Evolutionary conservation across 2,113 vertebrate genomes (phyloP), one percentile per base, ranked within the genome.

Genomic region (Chlorodrepanis virens): DNA sequence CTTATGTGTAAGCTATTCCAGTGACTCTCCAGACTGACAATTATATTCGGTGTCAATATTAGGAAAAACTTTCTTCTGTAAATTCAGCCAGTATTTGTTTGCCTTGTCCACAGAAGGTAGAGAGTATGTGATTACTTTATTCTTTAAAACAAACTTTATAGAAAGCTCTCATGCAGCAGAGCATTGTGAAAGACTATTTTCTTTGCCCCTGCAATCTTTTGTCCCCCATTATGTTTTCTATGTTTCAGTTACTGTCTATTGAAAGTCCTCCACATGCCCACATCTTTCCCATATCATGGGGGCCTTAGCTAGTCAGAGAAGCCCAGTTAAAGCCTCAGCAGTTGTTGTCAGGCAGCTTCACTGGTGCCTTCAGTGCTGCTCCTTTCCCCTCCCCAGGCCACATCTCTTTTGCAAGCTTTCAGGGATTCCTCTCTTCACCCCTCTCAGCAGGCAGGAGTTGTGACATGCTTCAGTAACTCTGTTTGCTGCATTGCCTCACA

Each of bases 211-310:
- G 14, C 17, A 72, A 10, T 33, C 45, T 74, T 84, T 61, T 2
- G 0, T 40, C 4, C n/a, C 7, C 0, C 2, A 15, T 40, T 5
- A 0, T 31, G 16, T 78, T 90, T 70, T 61, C 44, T 69, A 1
- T 8, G 6, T 77, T 23, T 45, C 22, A 17, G 0, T 68, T 60
- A 28, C 50, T 24, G 12, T n/a, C 42, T 17, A 0, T 2, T 49
- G 20, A 45, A 53, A 4, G 31, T 79, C 22, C 12, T 71, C 11
- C 20, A 12, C 12, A 37, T 49, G 80, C 50, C 22, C 8, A 61
- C 3, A 17, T 39, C 22, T 68, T 80, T 75, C 31, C 54, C 17
- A 33, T 7, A 25, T 20, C 0, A 0, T 25, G 18, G 4, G 31
- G 11, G 11, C 8, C 31, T 31, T 49, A 76, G 22, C 12, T 57